Percentiles rank a stretch among this genome's conserved stretches.
Conservation (phyloP, 1,140 invertebrate species). For the Fopius arisanus region DNA sequence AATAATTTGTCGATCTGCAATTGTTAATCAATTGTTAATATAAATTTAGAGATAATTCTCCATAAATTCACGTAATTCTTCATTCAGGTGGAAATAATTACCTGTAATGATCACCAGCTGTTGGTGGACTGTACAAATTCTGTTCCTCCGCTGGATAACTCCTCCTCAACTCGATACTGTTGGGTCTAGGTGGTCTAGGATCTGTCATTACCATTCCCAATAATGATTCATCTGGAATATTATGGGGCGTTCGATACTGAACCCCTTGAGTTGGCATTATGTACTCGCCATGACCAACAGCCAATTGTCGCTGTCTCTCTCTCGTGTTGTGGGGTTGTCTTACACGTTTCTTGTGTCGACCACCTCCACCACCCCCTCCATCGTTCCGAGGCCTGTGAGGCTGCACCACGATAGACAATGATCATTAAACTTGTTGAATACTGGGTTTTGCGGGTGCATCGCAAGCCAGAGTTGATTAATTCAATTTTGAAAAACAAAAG, state of each 20-base stretch:
- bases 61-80: no score
- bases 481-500: no score
- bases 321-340: conserved; percentile 86
- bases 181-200: conserved; percentile 74
- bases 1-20: conserved; percentile 53
- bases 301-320: conserved; percentile 83
- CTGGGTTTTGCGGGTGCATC: conserved; percentile 20
- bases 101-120: conserved; percentile 59
- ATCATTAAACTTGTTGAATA: background rate
- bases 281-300: conserved; percentile 84
- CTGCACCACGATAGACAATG: conserved; percentile 48
- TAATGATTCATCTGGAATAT: conserved; percentile 58
- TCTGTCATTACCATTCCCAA: conserved; percentile 63
- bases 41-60: no score
- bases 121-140: conserved; percentile 62
- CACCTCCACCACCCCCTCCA: conserved; percentile 66
- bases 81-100: no score
- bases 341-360: conserved; percentile 81
- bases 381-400: conserved; percentile 71
- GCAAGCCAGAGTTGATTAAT: conserved; percentile 26
- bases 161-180: conserved; percentile 77
- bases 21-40: no score
- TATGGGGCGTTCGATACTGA: conserved; percentile 57
- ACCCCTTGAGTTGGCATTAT: conserved; percentile 73
- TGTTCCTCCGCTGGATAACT: conserved; percentile 72